Evolutionary conservation across 2,888 invertebrate species (phyloP), one percentile per base, ranked within the genome.

Genomic region (Drosophila anomalata): DNA sequence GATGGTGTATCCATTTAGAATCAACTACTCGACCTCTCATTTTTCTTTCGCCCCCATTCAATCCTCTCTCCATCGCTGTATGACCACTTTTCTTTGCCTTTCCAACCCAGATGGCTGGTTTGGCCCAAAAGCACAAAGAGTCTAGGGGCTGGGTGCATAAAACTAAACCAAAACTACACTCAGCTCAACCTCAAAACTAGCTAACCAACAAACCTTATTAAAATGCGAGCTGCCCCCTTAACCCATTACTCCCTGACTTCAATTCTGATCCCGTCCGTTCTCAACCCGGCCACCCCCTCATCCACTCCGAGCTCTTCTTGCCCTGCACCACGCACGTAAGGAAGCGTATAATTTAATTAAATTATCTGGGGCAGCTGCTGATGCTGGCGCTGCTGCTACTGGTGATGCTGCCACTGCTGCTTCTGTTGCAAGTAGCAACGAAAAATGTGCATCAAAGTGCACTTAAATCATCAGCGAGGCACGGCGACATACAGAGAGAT

Each of bases 361-460:
- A 84, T 83, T 87, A 84, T 84, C 88, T 84, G 76, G 86, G 85
- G 73, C 83, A 85, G 77, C 80, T 75, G 63, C 78, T 78, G 76
- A 72, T 72, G 69, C 69, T 52, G 58, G 22, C 51, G 62, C 57
- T 31, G 31, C 12, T 42, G 20, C 41, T 42, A 20, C 41, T 42
- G 41, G 4, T 14, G 12, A 14, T 54, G 53, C 56, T 29, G 58
- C 57, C 24, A 54, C 54, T 44, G 33, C 14, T 58, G 51, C 68
- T 69, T 54, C 70, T 53, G 58, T 58, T 63, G 78, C 65, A 63
- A 68, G 75, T 73, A 73, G 84, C 82, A 81, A 87, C 83, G 85
- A 87, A 87, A 84, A 84, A 84, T 87, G 87, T 82, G 88, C 83
- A 84, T 84, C 86, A 84, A 84, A 84, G 88, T 87, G 88, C 83